Base-by-base conservation (phyloP, 2,113 vertebrate genomes). In the Cyprinodon tularosa region DNA sequence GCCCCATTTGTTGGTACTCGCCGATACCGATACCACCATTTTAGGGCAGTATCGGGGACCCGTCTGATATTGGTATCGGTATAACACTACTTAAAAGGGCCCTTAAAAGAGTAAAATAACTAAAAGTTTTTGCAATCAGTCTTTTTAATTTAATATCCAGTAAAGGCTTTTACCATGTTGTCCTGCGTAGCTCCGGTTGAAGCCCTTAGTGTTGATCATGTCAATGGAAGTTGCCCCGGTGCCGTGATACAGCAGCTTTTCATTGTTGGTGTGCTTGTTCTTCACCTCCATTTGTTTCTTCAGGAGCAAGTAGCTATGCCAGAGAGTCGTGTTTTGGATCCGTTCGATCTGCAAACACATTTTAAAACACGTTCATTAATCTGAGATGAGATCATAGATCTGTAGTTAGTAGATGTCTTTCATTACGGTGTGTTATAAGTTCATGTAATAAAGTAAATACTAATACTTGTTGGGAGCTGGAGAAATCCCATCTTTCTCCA, bases 141-240 rank as follows among this genome's bases (percentile, higher is more conserved):
- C 13, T 20, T 53, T 6, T 2, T 20, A 1, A 8, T 53, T 14
- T 14, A 17, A 13, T 50, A 4, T 50, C 0, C 13, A 53, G 50
- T 10, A 17, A 9, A 3, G 6, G n/a, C 1, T 8, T 57, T 72
- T 95, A 98, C 97, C 96, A 0, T 97, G 91, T 11, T 6, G n/a
- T 66, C 96, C 96, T 38, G 96, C 96, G 1, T 94, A 96, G 92
- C 95, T 96, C 59, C 96, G 95, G 89, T 98, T 96, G 90, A 99
- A 99, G 71, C 97, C 97, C 0, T 20, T 0, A 0, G 12, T 0
- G 50, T 96, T 97, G 79, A 99, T 96, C 0, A 90, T 63, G 0
- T 59, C 65, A 39, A 96, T 53, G 0, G 93, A 91, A 0, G 15
- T 1, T 0, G 38, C 4, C 4, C 64, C 71, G 0, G 96, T 97